Evolutionary conservation across 2,797 vertebrate species (phyloP).

Genomic region (Sphaeramia orbicularis): DNA sequence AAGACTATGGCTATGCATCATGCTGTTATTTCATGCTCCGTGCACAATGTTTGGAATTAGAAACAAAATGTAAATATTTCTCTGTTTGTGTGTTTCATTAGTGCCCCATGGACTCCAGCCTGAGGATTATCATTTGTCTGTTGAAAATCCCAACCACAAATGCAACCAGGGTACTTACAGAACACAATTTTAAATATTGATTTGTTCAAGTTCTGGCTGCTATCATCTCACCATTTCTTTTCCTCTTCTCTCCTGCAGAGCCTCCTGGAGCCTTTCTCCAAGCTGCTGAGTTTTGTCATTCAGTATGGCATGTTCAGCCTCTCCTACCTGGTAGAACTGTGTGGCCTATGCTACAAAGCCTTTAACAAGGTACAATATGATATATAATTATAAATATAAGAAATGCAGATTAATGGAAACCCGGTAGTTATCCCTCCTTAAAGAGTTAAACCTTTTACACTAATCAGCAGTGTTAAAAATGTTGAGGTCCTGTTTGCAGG

Average conservation of each 20-base stretch:
- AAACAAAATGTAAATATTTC: not conserved
- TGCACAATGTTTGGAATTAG: not conserved
- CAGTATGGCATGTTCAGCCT: constrained; percentile 97
- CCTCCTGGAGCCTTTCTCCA: constrained; percentile 97
- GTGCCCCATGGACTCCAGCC: constrained; percentile 97
- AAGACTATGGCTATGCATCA: constrained; percentile 20
- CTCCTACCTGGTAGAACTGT: constrained; percentile 95
- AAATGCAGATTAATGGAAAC: constrained; percentile 22
- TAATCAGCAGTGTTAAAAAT: constrained; percentile 58
- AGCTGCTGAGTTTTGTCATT: constrained; percentile 96
- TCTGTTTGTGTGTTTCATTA: constrained; percentile 65
- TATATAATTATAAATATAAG: not conserved
- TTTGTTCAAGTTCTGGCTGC: constrained; percentile 23
- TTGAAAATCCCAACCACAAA: constrained; percentile 97
- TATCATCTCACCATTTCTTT: constrained; percentile 7
- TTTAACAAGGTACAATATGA: constrained; percentile 93
- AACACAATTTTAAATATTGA: constrained; percentile 5
- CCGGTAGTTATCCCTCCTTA: not conserved
- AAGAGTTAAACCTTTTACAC: constrained; percentile 65
- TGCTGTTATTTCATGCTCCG: not conserved
- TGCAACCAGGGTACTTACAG: constrained; percentile 91
- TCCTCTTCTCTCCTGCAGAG: constrained; percentile 82
- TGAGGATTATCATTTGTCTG: constrained; percentile 98
- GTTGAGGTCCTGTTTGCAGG: constrained; percentile 54
- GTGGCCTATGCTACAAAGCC: constrained; percentile 95